Evolutionary conservation across 2,113 vertebrate genomes (phyloP), one percentile per base, ranked within the genome.

Genomic region (Podarcis muralis): DNA sequence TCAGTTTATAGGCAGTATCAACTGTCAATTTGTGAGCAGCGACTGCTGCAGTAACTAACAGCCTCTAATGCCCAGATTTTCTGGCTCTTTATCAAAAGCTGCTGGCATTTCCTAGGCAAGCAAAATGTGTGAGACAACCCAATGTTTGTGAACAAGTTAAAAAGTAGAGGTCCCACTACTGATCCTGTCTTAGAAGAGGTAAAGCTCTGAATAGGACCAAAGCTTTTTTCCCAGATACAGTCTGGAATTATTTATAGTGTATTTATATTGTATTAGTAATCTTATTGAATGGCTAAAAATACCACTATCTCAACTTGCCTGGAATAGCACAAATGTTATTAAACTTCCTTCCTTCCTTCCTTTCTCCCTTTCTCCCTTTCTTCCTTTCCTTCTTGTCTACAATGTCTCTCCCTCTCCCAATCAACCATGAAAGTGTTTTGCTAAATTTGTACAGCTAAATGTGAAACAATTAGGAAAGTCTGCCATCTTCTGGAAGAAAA

Each of bases 401-500:
- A 81, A 32, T 84, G 30, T 57, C 68, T 74, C 20, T 72, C 20
- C 43, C 68, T 53, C 30, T 13, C 71, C 71, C 71, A 72, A 2
- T 32, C 30, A 72, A 72, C n/a, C 22, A 40, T 1, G 8, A 40
- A 77, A 77, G 20, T 25, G 11, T 77, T 62, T 81, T 20, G 30
- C 79, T 3, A 53, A 53, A 53, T 40, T 23, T 7, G 12, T 8
- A 43, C 20, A 65, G 30, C 16, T 1, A 65, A 77, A 35, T 15
- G 35, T 84, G 53, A 84, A 32, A 77, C 27, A 86, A 9, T 37
- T 57, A 20, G 27, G 18, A 15, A 43, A 86, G 18, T 78, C 84
- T 86, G 84, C 74, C 84, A 77, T 86, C 84, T 86, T 22, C 27
- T 77, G 83, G 83, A 22, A 4, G 32, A 77, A 65, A 71, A 30